Base-by-base conservation (phyloP, 2,888 invertebrate species). In the Ectobius pallidus region DNA sequence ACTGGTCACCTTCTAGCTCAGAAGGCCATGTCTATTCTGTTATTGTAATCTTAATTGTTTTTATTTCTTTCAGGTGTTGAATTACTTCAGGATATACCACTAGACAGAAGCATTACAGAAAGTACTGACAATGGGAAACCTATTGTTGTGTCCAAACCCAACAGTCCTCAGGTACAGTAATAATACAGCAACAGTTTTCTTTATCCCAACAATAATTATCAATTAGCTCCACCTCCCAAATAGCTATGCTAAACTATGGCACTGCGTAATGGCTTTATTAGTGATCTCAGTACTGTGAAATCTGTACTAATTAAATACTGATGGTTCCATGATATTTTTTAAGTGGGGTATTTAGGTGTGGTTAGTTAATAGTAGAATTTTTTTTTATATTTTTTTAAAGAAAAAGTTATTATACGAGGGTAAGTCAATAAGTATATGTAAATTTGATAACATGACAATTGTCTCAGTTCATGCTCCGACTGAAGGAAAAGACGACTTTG, bases 111-210 rank as follows among this genome's bases (percentile, higher is more conserved):
- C 68, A 90, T 95, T 80, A 87, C 90, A 0, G 85, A 88, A 76
- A 86, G 90, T 71, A 88, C 90, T 73, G 94, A 95, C 81, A 86
- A 84, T 68, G 95, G 95, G 1, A 87, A 88, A 76, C 95, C 95
- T 0, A 86, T 94, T 2, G 90, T 93, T 70, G 84, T 94, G 65
- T 86, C 89, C 0, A 81, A 89, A 14, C 90, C 92, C 0, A 85
- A 89, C 62, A 87, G 87, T 77, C 78, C 79, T 63, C 79, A 81
- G 77, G 81, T 80, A 76, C 74, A 34, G 14, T n/a, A n/a, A n/a
- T 39, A 42, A 22, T 11, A 22, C 22, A 22, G 18, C 55, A 67
- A 75, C 69, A 34, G 25, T 61, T 61, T 61, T 3, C 25, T 61
- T 7, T n/a, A 44, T n/a, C 44, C 18, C 16, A 44, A 44, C 18